Evolutionary conservation across 2,797 vertebrate genomes (phyloP), one percentile per base, ranked within the genome.

Genomic region (Selene dorsalis): DNA sequence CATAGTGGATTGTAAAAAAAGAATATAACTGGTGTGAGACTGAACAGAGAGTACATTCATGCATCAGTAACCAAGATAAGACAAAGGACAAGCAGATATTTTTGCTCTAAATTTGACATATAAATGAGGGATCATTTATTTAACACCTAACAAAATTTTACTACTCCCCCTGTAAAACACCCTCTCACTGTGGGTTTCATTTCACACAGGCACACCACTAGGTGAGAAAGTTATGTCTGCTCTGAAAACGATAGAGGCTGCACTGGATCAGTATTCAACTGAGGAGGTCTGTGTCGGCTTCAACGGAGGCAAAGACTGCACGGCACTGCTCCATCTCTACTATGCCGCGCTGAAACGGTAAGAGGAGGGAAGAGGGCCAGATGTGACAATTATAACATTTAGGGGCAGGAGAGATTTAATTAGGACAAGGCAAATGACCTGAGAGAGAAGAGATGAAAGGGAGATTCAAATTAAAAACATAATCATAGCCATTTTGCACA

Each of bases 251-350:
- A 93, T 99, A 0, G 96, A 98, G 84, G 91, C 89, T 1, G 95
- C 96, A 1, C 91, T 99, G 93, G 92, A 95, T 50, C 94, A 39
- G 67, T 99, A 97, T 90, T 84, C 89, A 8, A 86, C 94, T 6
- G 78, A 87, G 65, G 93, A 96, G 83, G 87, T 98, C 84, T 98
- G 97, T 1, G 92, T 98, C 50, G 98, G 96, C 56, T 99, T 99
- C 93, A 99, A 99, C 0, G 98, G 98, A 4, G 98, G 98, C 79
- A 99, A 99, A 88, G 98, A 99, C 92, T 99, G 97, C 92, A 99
- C 98, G 0, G 97, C 95, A 0, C 95, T 99, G 73, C 94, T 99
- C 22, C 98, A 99, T 77, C 96, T 99, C 3, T 96, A 95, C 93
- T 95, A 97, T 0, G 97, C 97, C 0, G 96, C 95, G 0, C 79